Conservation (phyloP, 2,888 invertebrate species). For the Campoplex nolae region DNA sequence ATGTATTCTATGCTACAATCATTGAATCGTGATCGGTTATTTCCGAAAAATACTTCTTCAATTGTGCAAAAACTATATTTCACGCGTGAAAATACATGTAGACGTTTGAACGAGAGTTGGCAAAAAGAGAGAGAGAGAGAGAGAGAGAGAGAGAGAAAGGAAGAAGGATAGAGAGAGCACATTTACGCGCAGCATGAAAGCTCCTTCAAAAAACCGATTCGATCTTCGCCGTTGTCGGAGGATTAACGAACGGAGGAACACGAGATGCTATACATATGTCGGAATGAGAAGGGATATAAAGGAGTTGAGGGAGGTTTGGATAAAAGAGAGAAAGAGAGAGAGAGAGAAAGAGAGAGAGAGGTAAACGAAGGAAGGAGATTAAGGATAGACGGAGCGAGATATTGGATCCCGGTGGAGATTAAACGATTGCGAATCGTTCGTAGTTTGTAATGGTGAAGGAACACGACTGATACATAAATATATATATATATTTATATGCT, state of each 20-base stretch:
- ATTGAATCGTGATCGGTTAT: background rate
- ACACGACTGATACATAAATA: slow-evolving; percentile 2
- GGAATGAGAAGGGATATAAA: slow-evolving; percentile 36
- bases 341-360: slow-evolving; percentile 32
- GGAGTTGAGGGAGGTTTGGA: slow-evolving; percentile 43
- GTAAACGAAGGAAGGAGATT: slow-evolving; percentile 60
- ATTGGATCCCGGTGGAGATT: slow-evolving; percentile 58
- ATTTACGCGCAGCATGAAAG: slow-evolving; percentile 65
- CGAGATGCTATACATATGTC: slow-evolving; percentile 58
- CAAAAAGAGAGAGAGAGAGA: slow-evolving; percentile 64
- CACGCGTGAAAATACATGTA: slow-evolving; percentile 49
- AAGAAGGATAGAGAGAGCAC: background rate
- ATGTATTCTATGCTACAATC: background rate
- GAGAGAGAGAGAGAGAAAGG: slow-evolving; percentile 56
- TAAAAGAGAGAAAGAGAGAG: background rate
- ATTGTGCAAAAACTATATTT: background rate
- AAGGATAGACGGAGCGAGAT: slow-evolving; percentile 52
- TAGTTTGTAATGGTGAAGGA: slow-evolving; percentile 40
- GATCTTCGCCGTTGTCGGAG: slow-evolving; percentile 70
- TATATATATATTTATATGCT: background rate
- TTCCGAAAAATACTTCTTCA: background rate
- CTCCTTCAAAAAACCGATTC: slow-evolving; percentile 73
- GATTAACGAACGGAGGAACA: slow-evolving; percentile 72
- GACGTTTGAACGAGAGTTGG: slow-evolving; percentile 65
- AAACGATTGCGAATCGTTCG: slow-evolving; percentile 57